These are phyloP conservation scores for Caenorhabditis brenneri DNA, from an alignment of 1,140 invertebrate genomes.

Conservation along the genomic window DNA sequence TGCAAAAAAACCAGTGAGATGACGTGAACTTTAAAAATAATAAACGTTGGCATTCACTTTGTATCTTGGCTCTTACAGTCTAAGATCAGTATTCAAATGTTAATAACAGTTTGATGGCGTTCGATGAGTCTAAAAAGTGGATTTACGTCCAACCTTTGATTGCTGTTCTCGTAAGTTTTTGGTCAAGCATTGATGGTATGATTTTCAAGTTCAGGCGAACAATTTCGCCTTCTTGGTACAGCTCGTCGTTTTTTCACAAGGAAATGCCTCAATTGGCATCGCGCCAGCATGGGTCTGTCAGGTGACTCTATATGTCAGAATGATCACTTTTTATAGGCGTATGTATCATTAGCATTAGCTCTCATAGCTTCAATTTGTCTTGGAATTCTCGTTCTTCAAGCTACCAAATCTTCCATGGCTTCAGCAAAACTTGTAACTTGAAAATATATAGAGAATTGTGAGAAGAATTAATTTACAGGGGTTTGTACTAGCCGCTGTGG, in stretches of 20 bases:
- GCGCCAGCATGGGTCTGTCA: neutral
- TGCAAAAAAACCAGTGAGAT: constrained; percentile 72
- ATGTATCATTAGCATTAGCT: neutral
- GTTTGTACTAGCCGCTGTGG: neutral
- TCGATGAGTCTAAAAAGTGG: constrained; percentile 10
- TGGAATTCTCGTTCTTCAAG: neutral
- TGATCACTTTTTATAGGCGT: neutral
- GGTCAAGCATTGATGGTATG: neutral
- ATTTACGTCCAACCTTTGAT: neutral
- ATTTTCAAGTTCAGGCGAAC: neutral
- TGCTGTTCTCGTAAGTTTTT: constrained; percentile 15
- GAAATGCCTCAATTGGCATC: neutral
- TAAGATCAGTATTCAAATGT: constrained; percentile 50
- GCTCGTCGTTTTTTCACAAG: neutral
- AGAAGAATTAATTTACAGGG: neutral
- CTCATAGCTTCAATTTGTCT: neutral
- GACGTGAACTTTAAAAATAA: neutral
- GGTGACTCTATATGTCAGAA: too few species aligned
- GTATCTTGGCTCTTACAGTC: neutral
- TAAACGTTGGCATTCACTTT: neutral
- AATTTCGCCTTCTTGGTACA: neutral
- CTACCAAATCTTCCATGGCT: neutral
- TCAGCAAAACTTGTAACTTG: neutral
- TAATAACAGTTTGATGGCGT: neutral
- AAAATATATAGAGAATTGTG: too few species aligned